phyloP scores from a whole-genome alignment of 2,113 vertebrate genomes.

The Prietella phreatophila region DNA sequence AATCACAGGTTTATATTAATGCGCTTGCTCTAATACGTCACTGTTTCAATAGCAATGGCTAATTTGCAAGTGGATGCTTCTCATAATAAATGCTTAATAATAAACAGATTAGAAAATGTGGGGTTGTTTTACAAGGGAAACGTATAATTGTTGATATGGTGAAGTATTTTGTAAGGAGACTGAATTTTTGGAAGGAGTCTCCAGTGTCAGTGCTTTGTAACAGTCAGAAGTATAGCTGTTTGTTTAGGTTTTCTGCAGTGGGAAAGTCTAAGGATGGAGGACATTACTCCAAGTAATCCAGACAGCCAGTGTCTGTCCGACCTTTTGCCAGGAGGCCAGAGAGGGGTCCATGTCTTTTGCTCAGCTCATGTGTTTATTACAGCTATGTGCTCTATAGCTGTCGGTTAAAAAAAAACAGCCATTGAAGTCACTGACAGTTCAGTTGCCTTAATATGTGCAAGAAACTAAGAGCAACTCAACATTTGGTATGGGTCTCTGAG shows the following conservation, averaged over 20 bases:
- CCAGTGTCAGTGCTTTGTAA: background rate
- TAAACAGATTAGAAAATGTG: background rate
- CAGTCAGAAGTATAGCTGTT: background rate
- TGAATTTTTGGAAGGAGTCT: background rate
- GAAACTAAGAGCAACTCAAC: no score
- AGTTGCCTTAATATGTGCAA: background rate
- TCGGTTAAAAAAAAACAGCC: background rate
- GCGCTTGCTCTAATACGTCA: background rate
- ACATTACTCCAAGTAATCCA: background rate
- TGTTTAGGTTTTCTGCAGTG: background rate
- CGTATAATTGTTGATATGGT: background rate
- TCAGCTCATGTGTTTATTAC: background rate
- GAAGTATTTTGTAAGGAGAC: background rate
- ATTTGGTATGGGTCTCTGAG: no score
- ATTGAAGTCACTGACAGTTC: background rate
- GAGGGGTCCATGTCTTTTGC: background rate
- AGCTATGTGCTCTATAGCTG: background rate
- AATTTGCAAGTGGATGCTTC: background rate
- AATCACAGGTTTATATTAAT: background rate
- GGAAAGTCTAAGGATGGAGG: background rate
- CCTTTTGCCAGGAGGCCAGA: background rate
- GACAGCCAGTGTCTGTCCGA: background rate
- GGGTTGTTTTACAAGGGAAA: background rate
- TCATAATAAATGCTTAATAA: background rate
- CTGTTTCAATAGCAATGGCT: no score